Base-by-base conservation (phyloP, 2,113 vertebrate genomes). In the Ginglymostoma cirratum region DNA sequence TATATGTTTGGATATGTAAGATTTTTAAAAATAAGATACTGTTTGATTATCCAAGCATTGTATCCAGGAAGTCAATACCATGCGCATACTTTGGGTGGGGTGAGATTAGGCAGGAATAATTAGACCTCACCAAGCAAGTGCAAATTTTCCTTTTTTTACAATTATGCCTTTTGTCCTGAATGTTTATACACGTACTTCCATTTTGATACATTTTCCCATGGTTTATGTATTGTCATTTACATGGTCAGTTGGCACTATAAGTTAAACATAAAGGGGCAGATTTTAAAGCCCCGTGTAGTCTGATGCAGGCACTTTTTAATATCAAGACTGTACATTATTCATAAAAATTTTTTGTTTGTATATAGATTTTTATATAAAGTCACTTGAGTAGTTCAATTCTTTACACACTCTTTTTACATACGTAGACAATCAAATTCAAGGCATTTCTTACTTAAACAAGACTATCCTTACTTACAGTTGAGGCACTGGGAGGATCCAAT, bases 1-100 rank as follows among this genome's bases (percentile, higher is more conserved):
- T 65, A 93, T 38, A 38, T 93, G 89, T n/a, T 93, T 66, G 89
- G 7, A 93, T 34, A 93, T 93, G 89, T 23, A 67, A 66, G 55
- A 42, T 93, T 67, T 89, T 93, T 42, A 66, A 61, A 61, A 61
- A 93, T 92, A 65, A 92, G n/a, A 66, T 66, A 66, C 89, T 66
- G 23, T 34, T 66, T 93, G 89, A 66, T 93, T 93, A 66, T 61
- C 89, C 61, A 93, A 2, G 89, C 30, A 65, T 61, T 61, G 12
- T 55, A 14, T 12, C 34, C 30, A 90, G 27, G 27, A 30, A 65
- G 52, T 61, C 15, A n/a, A 66, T 21, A 38, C 65, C 89, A 89
- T 5, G 86, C 1, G 24, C 23, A 89, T 12, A 52, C 14, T 34
- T 89, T 15, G 34, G 55, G 61, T 93, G 89, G 34, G 21, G 19